A percentile compares a stretch with the other conserved stretches of the same genome.
phyloP scores from a whole-genome alignment of 2,888 invertebrate species.

The Microctonus aethiopoides region DNA sequence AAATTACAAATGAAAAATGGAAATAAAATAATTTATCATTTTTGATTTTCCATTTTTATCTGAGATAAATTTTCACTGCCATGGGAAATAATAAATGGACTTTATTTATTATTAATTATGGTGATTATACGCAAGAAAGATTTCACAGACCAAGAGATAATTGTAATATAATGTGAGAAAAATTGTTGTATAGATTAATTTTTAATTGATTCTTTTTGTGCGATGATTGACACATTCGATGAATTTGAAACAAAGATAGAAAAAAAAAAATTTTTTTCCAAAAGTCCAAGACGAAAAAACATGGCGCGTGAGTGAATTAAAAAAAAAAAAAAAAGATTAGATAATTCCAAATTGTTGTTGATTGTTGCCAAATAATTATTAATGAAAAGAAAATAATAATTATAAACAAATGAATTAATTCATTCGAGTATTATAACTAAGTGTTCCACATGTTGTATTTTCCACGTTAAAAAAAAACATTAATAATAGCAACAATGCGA shows the following conservation, averaged over 20 bases:
- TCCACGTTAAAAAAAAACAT: slow-evolving; percentile 47
- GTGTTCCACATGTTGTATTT: slow-evolving; percentile 51
- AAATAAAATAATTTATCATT: not conserved
- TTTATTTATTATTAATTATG: slow-evolving; percentile 32
- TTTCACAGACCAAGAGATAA: not conserved
- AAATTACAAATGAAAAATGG: not conserved
- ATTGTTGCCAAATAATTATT: slow-evolving; percentile 65
- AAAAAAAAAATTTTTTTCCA: slow-evolving; percentile 22
- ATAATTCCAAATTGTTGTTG: slow-evolving; percentile 62
- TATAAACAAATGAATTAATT: slow-evolving; percentile 23
- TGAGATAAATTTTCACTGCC: slow-evolving; percentile 40
- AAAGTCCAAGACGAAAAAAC: slow-evolving; percentile 1
- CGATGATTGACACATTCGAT: not conserved
- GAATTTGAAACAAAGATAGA: slow-evolving; percentile 11
- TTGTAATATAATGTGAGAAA: not conserved
- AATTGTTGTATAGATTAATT: slow-evolving; percentile 8
- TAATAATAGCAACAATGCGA: slow-evolving; percentile 8
- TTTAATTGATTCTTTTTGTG: not conserved
- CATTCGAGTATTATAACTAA: slow-evolving; percentile 24
- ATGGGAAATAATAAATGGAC: slow-evolving; percentile 14
- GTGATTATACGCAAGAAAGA: not conserved
- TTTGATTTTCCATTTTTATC: slow-evolving; percentile 17
- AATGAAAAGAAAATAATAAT: slow-evolving; percentile 30
- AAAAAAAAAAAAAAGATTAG: slow-evolving; percentile 35
- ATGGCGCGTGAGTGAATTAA: no score